phyloP scores from a whole-genome alignment of 2,888 invertebrate genomes.

The Papilio elwesi region DNA sequence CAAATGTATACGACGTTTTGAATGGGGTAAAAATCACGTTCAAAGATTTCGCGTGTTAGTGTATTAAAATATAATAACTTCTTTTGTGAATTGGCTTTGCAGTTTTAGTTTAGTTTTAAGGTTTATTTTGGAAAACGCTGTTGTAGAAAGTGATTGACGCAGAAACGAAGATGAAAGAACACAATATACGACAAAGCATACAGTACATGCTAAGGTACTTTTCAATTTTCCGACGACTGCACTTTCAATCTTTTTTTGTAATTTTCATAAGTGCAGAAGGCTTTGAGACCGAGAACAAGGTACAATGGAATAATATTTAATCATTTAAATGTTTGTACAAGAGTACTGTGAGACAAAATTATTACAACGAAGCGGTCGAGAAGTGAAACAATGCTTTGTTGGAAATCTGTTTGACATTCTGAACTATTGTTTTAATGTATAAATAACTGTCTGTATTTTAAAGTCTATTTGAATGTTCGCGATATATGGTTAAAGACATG shows the following conservation, averaged over 20 bases:
- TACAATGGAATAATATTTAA: neutral
- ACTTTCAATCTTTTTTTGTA: neutral
- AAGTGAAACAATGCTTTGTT: neutral
- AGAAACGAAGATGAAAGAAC: neutral
- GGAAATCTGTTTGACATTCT: neutral
- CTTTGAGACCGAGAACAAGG: neutral
- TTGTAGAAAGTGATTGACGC: neutral
- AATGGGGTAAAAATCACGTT: no score
- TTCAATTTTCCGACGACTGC: slow-evolving; percentile 9
- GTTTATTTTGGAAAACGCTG: neutral
- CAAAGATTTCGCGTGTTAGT: no score
- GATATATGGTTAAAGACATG: no score
- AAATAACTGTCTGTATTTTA: neutral
- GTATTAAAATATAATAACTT: no score
- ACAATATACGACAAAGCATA: neutral
- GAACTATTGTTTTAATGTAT: neutral
- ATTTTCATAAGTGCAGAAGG: slow-evolving; percentile 3
- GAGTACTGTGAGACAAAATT: neutral
- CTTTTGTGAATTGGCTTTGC: no score
- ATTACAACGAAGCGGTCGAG: neutral
- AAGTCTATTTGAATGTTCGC: neutral
- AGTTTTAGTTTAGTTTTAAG: no score
- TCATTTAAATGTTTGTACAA: neutral
- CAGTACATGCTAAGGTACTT: neutral
- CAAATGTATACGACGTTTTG: no score